Conservation (phyloP, 2,797 vertebrate species). For the Brachyrhaphis roseni region DNA sequence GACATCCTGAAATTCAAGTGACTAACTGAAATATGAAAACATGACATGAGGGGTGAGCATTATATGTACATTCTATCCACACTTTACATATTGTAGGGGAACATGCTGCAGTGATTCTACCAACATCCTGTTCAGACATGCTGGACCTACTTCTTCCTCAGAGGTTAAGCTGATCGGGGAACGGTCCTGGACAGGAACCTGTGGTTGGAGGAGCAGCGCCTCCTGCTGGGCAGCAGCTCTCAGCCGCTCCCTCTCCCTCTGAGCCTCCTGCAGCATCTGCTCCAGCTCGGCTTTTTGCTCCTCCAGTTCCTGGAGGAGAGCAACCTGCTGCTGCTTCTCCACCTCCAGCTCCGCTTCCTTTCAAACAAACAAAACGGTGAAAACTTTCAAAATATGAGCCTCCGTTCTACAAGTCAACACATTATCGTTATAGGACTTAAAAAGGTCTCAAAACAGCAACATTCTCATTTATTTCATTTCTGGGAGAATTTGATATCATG, state of each 20-base stretch:
- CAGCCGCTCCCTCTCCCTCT: constrained; percentile 63
- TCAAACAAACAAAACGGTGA: neutral
- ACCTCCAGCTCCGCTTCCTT: constrained; percentile 86
- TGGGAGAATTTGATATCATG: no score
- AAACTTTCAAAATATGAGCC: neutral
- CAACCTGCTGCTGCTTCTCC: constrained; percentile 87
- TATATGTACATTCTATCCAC: no score
- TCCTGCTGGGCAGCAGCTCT: constrained; percentile 59
- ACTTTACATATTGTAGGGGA: no score
- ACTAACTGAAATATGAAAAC: no score
- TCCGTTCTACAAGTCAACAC: no score
- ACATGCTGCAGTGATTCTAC: no score
- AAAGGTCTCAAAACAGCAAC: no score
- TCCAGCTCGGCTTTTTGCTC: constrained; percentile 84
- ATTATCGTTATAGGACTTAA: no score
- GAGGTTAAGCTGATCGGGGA: neutral
- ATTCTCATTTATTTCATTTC: no score
- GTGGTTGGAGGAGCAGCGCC: constrained; percentile 3
- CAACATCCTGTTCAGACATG: neutral
- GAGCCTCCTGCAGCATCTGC: constrained; percentile 79
- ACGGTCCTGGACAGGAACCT: constrained; percentile 37
- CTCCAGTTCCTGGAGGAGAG: constrained; percentile 86
- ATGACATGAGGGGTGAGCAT: no score
- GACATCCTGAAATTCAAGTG: no score
- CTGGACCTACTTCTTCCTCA: constrained; percentile 58